phyloP scores from a whole-genome alignment of 2,888 invertebrate species.

The Trypoxylon attenuatum region DNA sequence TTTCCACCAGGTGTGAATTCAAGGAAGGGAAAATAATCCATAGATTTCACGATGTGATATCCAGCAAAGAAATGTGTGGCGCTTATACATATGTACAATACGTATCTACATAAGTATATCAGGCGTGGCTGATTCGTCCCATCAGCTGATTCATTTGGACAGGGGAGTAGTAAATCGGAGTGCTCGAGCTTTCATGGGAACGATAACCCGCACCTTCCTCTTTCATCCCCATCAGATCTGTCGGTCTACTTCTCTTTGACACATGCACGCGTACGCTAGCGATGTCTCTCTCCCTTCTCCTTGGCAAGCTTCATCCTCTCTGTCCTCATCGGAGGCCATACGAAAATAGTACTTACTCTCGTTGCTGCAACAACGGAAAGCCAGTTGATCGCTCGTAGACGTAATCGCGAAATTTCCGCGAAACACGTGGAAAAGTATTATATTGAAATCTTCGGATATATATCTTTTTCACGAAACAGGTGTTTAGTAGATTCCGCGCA shows the following conservation, averaged over 20 bases:
- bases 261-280: too few relatives aligned
- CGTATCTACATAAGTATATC: too few relatives aligned
- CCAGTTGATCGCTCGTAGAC: constrained; percentile 21
- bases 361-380: constrained; percentile 36
- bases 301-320: constrained; percentile 19
- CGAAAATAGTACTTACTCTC: constrained; percentile 49
- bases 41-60: too few relatives aligned
- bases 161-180: constrained; percentile 38
- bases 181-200: constrained; percentile 50
- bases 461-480: too few relatives aligned
- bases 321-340: constrained; percentile 34
- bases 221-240: constrained; percentile 4
- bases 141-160: constrained; percentile 43
- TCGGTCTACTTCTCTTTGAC: neutral
- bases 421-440: constrained; percentile 17
- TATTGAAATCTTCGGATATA: too few relatives aligned
- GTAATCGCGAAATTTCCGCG: constrained; percentile 4
- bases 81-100: neutral
- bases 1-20: too few relatives aligned
- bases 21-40: too few relatives aligned
- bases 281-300: constrained; percentile 5
- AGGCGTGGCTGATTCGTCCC: constrained; percentile 34
- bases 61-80: neutral
- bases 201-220: constrained; percentile 42
- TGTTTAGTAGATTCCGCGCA: too few relatives aligned